Evolutionary conservation across 2,113 vertebrate genomes (phyloP).

Genomic region (Hyla sarda): DNA sequence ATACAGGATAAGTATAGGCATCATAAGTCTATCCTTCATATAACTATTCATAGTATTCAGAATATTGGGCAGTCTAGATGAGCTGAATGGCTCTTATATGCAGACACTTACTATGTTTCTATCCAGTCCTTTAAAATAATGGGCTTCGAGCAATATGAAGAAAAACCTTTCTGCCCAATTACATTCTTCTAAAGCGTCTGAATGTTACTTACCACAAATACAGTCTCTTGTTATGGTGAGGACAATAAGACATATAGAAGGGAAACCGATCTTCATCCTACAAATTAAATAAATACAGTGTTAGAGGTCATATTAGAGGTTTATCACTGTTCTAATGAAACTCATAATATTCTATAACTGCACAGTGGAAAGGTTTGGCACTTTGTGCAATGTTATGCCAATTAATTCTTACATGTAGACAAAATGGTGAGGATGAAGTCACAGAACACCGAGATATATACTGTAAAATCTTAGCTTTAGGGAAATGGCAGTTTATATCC

Average conservation of each 20-base stretch:
- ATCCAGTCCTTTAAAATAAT: no score
- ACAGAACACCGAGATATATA: background rate
- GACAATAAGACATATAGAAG: constrained; percentile 66
- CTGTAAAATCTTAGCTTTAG: background rate
- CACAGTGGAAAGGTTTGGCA: background rate
- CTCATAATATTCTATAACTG: background rate
- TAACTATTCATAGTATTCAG: no score
- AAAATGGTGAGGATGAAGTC: background rate
- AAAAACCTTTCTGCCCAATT: no score
- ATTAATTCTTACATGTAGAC: background rate
- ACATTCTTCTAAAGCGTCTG: no score
- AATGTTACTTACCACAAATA: constrained; percentile 69
- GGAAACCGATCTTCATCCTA: constrained; percentile 73
- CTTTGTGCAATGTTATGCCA: background rate
- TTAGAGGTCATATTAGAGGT: background rate
- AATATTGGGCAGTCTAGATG: no score
- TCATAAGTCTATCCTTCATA: no score
- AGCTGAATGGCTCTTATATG: no score
- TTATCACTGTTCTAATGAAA: background rate
- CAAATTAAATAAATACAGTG: background rate
- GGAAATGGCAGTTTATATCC: background rate
- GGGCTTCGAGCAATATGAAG: no score
- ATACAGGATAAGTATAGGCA: no score
- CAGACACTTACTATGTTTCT: no score
- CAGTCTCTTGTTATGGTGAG: constrained; percentile 59